Evolutionary conservation across 2,888 invertebrate species (phyloP), one percentile per base, ranked within the genome.

Genomic region (Glaucopsyche alexis): DNA sequence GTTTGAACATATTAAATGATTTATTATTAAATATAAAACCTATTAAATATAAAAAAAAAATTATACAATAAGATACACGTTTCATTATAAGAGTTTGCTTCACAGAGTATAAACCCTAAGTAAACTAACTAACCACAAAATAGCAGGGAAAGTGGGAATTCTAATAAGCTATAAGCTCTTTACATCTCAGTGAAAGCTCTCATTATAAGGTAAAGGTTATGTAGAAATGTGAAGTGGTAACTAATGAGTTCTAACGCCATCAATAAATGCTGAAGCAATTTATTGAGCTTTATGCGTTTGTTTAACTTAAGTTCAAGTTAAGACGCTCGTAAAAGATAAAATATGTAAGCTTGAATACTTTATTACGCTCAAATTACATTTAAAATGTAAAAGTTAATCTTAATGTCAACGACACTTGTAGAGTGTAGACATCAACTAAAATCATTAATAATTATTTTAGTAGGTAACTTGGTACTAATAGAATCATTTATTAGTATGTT

Each of bases 131-230:
- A 60, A 47, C 47, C 13, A 47, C 47, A 47, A 47, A 29, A 60
- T 29, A 60, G 60, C 29, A 38, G 60, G 13, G 60, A 60, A 60
- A 60, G 29, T 29, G 29, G 60, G 29, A 38, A 60, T 60, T 60
- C 7, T 60, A 19, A 60, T 60, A 60, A 29, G 29, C 55, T 19
- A 19, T 60, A 60, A 60, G 60, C 60, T 60, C 60, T 60, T 60
- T 38, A 60, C 60, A 13, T 60, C 29, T 13, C 60, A 14, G 60
- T 38, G 60, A 60, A 60, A 60, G 60, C 60, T 60, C 60, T 60
- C 29, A 14, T 60, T 60, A 60, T 19, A 19, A 19, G n/a, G 19
- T 11, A 29, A 60, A 60, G 29, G 60, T 60, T 60, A 13, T 60
- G 38, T 60, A 60, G 29, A 60, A 29, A 29, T 29, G 29, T 19